phyloP scores from a whole-genome alignment of 2,888 invertebrate genomes.

The Luperina testacea region DNA sequence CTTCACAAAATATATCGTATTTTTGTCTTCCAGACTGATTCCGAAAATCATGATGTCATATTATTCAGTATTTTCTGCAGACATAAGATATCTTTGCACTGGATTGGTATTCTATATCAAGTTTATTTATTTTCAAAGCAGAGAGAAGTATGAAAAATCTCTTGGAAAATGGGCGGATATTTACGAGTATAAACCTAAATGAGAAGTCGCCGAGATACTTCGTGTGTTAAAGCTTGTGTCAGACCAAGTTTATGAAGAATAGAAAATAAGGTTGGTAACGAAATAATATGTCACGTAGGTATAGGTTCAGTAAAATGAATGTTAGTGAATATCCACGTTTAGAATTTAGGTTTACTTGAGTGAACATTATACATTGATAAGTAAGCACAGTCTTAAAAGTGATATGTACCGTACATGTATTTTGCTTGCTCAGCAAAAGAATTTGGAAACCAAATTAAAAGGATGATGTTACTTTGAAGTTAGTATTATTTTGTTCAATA shows the following conservation, averaged over 20 bases:
- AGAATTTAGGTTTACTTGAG: slow-evolving; percentile 10
- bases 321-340: slow-evolving; percentile 3
- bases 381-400: slow-evolving; percentile 23
- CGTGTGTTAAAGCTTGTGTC: slow-evolving; percentile 25
- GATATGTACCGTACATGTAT: background rate
- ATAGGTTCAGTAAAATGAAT: background rate
- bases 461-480: background rate
- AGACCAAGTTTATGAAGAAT: slow-evolving; percentile 18
- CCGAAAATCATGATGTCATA: slow-evolving; percentile 3
- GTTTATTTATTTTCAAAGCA: slow-evolving; percentile 8
- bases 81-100: background rate
- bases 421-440: slow-evolving; percentile 20
- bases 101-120: background rate
- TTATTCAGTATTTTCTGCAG: slow-evolving; percentile 3
- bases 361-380: background rate
- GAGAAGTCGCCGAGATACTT: background rate
- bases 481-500: background rate
- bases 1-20: background rate
- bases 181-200: background rate
- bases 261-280: slow-evolving; percentile 8
- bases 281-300: slow-evolving; percentile 13
- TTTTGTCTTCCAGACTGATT: background rate
- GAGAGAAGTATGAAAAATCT: background rate
- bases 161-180: slow-evolving; percentile 1
- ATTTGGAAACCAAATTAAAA: background rate